Percentiles rank a stretch among this genome's conserved stretches.
Conservation (phyloP, 1,140 invertebrate genomes). For the Drosophila sucinea region DNA sequence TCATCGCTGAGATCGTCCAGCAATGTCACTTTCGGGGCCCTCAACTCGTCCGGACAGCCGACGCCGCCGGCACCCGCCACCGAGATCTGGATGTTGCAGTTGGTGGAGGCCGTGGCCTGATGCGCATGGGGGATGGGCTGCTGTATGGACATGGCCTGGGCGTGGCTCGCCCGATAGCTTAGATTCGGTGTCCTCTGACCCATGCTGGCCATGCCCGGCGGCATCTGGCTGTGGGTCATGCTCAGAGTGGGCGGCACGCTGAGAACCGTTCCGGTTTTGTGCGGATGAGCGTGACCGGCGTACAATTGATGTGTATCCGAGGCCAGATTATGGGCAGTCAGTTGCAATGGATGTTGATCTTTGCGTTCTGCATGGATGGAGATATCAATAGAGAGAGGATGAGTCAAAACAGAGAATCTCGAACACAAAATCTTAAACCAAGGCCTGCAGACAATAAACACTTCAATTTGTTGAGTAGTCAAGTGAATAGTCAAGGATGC, state of each 20-base stretch:
- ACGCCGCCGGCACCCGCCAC: slow-evolving; percentile 32
- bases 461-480: slow-evolving; percentile 35
- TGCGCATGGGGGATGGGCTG: slow-evolving; percentile 63
- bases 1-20: slow-evolving; percentile 73
- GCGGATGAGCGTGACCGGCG: slow-evolving; percentile 27
- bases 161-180: slow-evolving; percentile 56
- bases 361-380: slow-evolving; percentile 59
- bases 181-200: slow-evolving; percentile 71
- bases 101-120: slow-evolving; percentile 24
- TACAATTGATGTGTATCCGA: slow-evolving; percentile 69
- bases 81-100: slow-evolving; percentile 73
- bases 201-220: slow-evolving; percentile 73
- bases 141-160: slow-evolving; percentile 54
- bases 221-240: slow-evolving; percentile 75
- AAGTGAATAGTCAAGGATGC: slow-evolving; percentile 41
- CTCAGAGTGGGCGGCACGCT: slow-evolving; percentile 75
- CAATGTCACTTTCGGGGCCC: slow-evolving; percentile 72
- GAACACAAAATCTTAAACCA: neutral
- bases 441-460: slow-evolving; percentile 36
- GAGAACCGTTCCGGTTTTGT: slow-evolving; percentile 52
- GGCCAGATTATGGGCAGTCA: slow-evolving; percentile 71
- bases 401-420: neutral
- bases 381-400: slow-evolving; percentile 21
- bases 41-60: slow-evolving; percentile 34
- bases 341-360: slow-evolving; percentile 74